Evolutionary conservation across 1,140 invertebrate species (phyloP), one percentile per base, ranked within the genome.

Genomic region (Meloidogyne exigua): DNA sequence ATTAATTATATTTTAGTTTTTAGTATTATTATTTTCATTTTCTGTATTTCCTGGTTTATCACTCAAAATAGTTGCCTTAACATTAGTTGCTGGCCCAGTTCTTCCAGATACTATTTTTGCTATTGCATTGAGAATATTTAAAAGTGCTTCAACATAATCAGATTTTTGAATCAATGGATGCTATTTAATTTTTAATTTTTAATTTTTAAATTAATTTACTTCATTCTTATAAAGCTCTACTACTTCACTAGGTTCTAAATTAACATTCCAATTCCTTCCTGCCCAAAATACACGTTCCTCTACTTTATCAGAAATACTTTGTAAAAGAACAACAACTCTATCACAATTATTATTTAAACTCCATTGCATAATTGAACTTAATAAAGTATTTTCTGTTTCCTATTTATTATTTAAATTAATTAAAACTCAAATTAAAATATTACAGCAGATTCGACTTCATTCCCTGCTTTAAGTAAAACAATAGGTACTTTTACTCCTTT

Each of bases 261-360:
- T 65, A 62, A 73, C 72, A 39, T 73, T 73, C 72, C 72, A 73
- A 32, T 73, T 73, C 11, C 13, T 23, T 23, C 57, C 72, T 21
- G 21, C 15, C 72, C 72, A 73, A 32, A 73, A 73, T n/a, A 49
- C 23, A 1, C 72, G 72, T 21, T 73, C 57, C 72, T 73, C 72
- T 21, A 73, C 57, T 39, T 73, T 73, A 21, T 66, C 72, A 65
- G 39, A 62, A 21, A 65, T 49, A 62, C 65, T 73, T 65, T 64
- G 49, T 65, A 73, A 42, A 23, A 73, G 15, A 32, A 73, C 36
- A 12, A 65, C 57, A 32, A 73, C 57, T 21, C 72, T 62, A 62
- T 39, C 57, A 65, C 72, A 73, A 57, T 57, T 57, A 57, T 57
- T 57, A 57, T 57, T 57, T 57, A 57, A 57, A 57, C 49, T 57